Percentiles rank a stretch among this genome's conserved stretches.
Conservation (phyloP, 2,888 invertebrate genomes). For the Neuroscelio doddi region DNA sequence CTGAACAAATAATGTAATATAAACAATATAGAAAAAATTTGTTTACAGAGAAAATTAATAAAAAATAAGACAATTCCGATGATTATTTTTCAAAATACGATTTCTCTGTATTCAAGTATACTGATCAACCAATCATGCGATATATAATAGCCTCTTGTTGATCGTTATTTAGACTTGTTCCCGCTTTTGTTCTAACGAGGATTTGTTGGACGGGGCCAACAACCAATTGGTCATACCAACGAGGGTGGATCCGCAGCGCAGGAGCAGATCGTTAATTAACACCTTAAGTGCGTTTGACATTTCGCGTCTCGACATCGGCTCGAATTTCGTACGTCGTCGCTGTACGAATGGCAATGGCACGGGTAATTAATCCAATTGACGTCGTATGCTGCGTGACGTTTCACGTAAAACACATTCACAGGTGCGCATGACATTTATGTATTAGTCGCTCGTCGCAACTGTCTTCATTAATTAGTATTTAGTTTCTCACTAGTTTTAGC, state of each 20-base stretch:
- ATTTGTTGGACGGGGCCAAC: constrained; percentile 6
- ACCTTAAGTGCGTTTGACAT: constrained; percentile 52
- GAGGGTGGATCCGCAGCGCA: constrained; percentile 12
- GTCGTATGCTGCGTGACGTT: constrained; percentile 48
- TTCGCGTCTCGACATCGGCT: constrained; percentile 43
- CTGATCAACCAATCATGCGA: no score
- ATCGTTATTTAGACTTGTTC: constrained; percentile 30
- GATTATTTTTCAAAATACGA: no score
- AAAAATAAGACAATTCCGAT: no score
- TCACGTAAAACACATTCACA: constrained; percentile 54
- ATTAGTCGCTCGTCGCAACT: constrained; percentile 55
- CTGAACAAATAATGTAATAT: no score
- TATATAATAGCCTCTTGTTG: constrained; percentile 23
- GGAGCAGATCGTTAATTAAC: constrained; percentile 54
- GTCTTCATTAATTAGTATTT: constrained; percentile 68
- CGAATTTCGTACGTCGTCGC: constrained; percentile 50
- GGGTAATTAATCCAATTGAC: constrained; percentile 68
- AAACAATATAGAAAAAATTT: no score
- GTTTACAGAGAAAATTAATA: no score
- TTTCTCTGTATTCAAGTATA: no score
- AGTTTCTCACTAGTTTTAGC: constrained; percentile 45
- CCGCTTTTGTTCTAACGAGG: constrained; percentile 20
- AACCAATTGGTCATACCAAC: constrained; percentile 22
- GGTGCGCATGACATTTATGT: constrained; percentile 60
- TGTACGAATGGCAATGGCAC: constrained; percentile 59